phyloP scores from a whole-genome alignment of 2,113 vertebrate genomes.

The Scolopax mira region DNA sequence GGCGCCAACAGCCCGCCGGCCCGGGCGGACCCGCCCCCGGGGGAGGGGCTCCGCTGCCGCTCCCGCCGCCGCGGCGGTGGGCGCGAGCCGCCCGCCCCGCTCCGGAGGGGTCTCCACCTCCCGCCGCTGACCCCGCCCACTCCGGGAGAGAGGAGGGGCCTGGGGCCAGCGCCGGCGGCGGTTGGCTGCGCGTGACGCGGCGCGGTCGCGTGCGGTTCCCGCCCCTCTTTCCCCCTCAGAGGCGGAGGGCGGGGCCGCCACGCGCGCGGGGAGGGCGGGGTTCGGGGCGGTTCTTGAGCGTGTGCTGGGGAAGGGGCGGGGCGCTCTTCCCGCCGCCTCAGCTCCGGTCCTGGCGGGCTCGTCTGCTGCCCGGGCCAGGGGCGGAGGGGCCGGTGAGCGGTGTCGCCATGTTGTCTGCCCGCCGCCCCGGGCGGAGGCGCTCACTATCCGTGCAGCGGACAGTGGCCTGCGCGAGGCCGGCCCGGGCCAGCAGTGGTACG shows the following conservation, averaged over 20 bases:
- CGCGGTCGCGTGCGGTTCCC: background rate
- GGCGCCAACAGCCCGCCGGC: background rate
- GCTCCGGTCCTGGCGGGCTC: accelerated
- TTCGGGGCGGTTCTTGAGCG: background rate
- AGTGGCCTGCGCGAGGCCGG: background rate
- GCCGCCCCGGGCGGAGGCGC: no score
- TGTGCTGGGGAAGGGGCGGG: background rate
- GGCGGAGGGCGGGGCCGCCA: background rate
- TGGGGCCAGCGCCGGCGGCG: background rate
- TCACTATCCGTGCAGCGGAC: accelerated
- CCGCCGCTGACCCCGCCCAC: background rate
- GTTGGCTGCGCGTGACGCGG: background rate
- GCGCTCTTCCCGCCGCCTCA: background rate
- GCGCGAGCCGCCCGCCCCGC: background rate
- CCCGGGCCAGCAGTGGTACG: background rate
- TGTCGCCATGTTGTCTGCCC: background rate
- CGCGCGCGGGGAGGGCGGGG: background rate
- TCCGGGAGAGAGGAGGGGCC: background rate
- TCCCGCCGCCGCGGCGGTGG: background rate
- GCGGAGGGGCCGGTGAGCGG: accelerated
- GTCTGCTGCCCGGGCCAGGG: accelerated
- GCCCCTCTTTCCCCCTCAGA: no score
- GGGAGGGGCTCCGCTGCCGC: background rate
- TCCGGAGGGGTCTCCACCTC: background rate
- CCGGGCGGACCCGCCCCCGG: background rate